Conservation (phyloP, 2,888 invertebrate species). For the Hybos culiciformis region DNA sequence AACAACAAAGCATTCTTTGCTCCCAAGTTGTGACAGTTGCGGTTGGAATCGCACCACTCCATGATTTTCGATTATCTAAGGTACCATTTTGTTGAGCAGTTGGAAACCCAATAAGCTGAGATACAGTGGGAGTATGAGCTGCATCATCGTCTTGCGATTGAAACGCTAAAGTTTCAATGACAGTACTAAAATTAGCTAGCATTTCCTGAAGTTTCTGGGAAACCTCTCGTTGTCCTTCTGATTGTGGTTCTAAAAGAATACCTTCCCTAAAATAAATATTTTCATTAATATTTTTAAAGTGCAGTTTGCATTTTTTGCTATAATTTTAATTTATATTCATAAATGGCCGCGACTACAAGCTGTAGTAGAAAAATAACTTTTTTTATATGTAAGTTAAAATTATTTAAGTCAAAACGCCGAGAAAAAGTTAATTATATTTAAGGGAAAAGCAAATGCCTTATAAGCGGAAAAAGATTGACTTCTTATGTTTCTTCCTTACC, state of each 20-base stretch:
- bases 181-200: slow-evolving; percentile 47
- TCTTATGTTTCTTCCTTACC: slow-evolving; percentile 39
- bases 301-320: no score
- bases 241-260: slow-evolving; percentile 36
- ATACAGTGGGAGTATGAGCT: slow-evolving; percentile 40
- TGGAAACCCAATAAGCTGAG: slow-evolving; percentile 50
- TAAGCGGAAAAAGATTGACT: not conserved
- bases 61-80: slow-evolving; percentile 18
- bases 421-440: slow-evolving; percentile 22
- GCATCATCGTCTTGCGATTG: slow-evolving; percentile 51
- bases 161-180: slow-evolving; percentile 59
- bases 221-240: slow-evolving; percentile 32
- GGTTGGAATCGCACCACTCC: no score
- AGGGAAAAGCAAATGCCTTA: not conserved
- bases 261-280: slow-evolving; percentile 37
- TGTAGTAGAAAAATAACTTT: no score
- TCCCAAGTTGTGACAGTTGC: slow-evolving; percentile 52
- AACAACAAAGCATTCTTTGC: slow-evolving; percentile 66
- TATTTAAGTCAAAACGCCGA: slow-evolving; percentile 34
- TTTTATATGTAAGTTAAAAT: no score
- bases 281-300: no score
- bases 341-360: no score
- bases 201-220: slow-evolving; percentile 43
- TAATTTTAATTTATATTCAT: no score
- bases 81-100: slow-evolving; percentile 28